Conservation (phyloP, 2,888 invertebrate species). For the Keiferia lycopersicella region DNA sequence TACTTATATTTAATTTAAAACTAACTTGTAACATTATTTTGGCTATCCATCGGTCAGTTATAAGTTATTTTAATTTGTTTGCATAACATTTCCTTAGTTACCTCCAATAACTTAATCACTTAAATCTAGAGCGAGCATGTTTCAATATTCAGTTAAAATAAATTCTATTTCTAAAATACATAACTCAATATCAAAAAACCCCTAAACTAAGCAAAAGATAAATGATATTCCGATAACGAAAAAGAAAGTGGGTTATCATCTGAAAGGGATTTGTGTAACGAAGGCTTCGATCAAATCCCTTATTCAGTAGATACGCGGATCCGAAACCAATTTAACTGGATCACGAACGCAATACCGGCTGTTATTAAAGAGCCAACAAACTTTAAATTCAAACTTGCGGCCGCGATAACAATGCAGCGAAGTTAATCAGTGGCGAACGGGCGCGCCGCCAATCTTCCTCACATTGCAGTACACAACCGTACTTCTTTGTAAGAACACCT, state of each 20-base stretch:
- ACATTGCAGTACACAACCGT: slow-evolving; percentile 73
- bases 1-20: no score
- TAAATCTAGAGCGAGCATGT: background rate
- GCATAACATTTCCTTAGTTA: no score
- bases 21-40: background rate
- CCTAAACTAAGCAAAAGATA: background rate
- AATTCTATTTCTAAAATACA: no score
- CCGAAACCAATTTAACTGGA: slow-evolving; percentile 48
- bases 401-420: slow-evolving; percentile 72
- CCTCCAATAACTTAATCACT: no score
- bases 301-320: slow-evolving; percentile 11
- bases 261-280: slow-evolving; percentile 6
- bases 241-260: no score
- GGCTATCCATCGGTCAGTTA: no score
- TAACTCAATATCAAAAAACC: no score
- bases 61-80: no score
- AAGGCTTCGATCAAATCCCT: slow-evolving; percentile 6
- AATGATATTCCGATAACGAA: background rate
- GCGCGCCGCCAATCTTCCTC: slow-evolving; percentile 68
- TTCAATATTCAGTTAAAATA: background rate
- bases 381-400: slow-evolving; percentile 70
- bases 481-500: slow-evolving; percentile 79
- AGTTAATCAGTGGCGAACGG: slow-evolving; percentile 62
- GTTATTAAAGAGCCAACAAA: slow-evolving; percentile 60
- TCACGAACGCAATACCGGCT: slow-evolving; percentile 47